These are phyloP conservation scores for Gadus macrocephalus DNA, from an alignment of 2,113 vertebrate species.

Conservation along the genomic window DNA sequence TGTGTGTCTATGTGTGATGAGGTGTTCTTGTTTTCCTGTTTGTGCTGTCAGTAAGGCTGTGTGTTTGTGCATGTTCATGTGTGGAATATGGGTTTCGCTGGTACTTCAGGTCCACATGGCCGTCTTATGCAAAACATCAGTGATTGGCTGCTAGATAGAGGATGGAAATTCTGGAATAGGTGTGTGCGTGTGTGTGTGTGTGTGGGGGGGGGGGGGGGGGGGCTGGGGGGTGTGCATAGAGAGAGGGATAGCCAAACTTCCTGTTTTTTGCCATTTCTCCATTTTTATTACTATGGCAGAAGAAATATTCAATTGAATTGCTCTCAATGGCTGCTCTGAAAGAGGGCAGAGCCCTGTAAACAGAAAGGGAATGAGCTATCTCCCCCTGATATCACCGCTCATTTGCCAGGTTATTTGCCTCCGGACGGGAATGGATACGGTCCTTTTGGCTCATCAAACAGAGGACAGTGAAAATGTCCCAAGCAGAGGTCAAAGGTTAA, in stretches of 20 bases:
- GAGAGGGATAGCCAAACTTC: constrained; percentile 18
- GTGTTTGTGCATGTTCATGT: constrained; percentile 3
- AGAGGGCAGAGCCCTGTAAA: constrained; percentile 24
- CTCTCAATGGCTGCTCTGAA: constrained; percentile 24
- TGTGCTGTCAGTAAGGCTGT: constrained; percentile 5
- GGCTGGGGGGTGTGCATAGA: constrained; percentile 19
- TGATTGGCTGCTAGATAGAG: constrained; percentile 22
- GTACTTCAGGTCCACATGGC: constrained; percentile 2
- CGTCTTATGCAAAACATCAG: constrained; percentile 15
- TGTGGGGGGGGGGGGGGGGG: not conserved
- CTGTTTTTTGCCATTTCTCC: constrained; percentile 20
- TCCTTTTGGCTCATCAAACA: too few species aligned
- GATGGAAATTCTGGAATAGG: not conserved
- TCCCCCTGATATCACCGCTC: constrained; percentile 5
- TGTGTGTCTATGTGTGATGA: constrained; percentile 10
- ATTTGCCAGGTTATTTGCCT: constrained; percentile 7
- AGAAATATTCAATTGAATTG: constrained; percentile 38
- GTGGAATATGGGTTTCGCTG: not conserved
- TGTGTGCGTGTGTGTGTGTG: constrained; percentile 20
- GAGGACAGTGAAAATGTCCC: too few species aligned
- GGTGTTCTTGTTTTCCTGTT: not conserved
- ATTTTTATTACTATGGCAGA: constrained; percentile 40
- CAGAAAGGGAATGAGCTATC: constrained; percentile 27
- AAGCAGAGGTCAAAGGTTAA: too few species aligned
- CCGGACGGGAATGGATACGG: not conserved